Evolutionary conservation across 2,113 vertebrate species (phyloP), one percentile per base, ranked within the genome.

Genomic region (Callochromis pleurospilus): DNA sequence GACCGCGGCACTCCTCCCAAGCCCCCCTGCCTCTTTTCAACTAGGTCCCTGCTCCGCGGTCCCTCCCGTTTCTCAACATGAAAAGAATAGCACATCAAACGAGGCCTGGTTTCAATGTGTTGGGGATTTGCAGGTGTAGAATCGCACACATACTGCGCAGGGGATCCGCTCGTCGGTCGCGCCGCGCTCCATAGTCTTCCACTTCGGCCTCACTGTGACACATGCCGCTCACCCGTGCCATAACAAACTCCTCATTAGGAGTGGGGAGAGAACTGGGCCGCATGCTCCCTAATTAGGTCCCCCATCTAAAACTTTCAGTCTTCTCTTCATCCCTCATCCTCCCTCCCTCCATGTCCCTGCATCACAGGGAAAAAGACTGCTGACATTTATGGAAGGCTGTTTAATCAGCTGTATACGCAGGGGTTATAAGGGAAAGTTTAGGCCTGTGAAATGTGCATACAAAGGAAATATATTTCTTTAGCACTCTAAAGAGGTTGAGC

Each of bases 41-140:
- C 92, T 94, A 90, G 91, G 91, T 94, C 93, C 90, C 94, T 62
- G 89, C 94, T 95, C 90, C 89, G 89, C 89, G 33, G 94, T 94
- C 90, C 93, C 92, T 92, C 92, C 93, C 51, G 90, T 90, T 94
- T 81, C 90, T 85, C 90, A 54, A 96, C 96, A 96, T 96, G 94
- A 96, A 96, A 97, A 96, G 96, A 96, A 95, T 92, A 94, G 93
- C 95, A 96, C 95, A 96, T 96, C 95, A 96, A 96, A 97, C 95
- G 94, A 93, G 93, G 93, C 90, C 94, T 92, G 93, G 89, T 93
- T 92, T 95, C 92, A 95, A 91, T 94, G 94, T 95, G 96, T 95
- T 90, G 88, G 93, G 94, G 95, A 95, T 96, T 96, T 94, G 93
- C 95, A 96, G 95, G 96, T 97, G 95, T 88, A 90, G 92, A 84